Evolutionary conservation across 1,140 invertebrate genomes (phyloP), one percentile per base, ranked within the genome.

Genomic region (Temnothorax nylanderi): DNA sequence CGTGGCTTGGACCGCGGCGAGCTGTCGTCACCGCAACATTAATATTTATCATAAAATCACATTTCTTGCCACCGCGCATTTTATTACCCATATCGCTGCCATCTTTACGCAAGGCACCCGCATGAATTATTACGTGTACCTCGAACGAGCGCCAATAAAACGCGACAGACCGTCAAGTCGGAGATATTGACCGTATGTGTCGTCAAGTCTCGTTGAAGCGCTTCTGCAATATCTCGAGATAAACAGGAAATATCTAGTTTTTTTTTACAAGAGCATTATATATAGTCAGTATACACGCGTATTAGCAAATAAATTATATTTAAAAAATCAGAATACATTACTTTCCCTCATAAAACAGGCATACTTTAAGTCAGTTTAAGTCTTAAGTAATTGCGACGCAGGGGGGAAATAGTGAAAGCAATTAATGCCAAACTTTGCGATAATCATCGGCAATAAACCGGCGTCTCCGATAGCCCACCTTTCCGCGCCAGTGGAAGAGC

Each of bases 11-110:
- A 78, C 34, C 56, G 34, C 47, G 58, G 71, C 34, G 58, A 54
- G 60, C 74, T 78, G 72, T 78, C 82, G 81, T 85, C 74, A 51
- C 41, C 56, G 8, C 34, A 64, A 26, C 65, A 86, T 90, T 88
- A 88, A 90, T 86, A 88, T 90, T 88, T 91, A 90, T 90, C 89
- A 65, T 41, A 84, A 91, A 91, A 90, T 90, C 86, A 90, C 86
- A 67, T 82, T 88, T 56, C 86, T 86, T 69, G 88, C 87, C 51
- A 21, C 58, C 76, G 82, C 32, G 44, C 51, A 82, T 87, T 91
- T 90, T 90, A 91, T 89, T 87, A 71, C 58, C 72, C 87, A 67
- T 88, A 88, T 87, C 89, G 41, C 44, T 34, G 74, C 51, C 71
- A 81, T 88, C 78, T 78, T 67, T 49, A 41, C 80, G 67, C 58